Percentiles rank a stretch among this genome's conserved stretches.
phyloP scores from a whole-genome alignment of 2,888 invertebrate genomes.

The Leucoptera coffeella region DNA sequence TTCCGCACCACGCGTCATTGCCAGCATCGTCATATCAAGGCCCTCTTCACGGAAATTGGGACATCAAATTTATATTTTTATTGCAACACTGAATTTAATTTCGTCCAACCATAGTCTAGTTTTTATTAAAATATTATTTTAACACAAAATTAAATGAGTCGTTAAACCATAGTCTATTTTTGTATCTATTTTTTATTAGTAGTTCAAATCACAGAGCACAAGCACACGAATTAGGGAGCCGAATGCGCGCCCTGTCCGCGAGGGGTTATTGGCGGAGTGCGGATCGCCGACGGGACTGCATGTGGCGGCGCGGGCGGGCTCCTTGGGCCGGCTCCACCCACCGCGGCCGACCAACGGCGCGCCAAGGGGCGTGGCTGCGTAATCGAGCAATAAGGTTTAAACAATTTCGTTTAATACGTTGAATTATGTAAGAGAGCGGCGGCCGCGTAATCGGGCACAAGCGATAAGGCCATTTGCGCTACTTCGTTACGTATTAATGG shows the following conservation, averaged over 20 bases:
- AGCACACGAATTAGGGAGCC: no score
- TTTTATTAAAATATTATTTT: no score
- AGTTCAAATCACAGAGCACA: no score
- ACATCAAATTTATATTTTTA: no score
- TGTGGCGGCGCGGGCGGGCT: conserved; percentile 24
- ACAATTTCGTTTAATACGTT: conserved; percentile 57
- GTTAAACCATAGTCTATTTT: not conserved
- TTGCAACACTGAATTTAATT: not conserved
- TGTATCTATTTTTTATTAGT: no score
- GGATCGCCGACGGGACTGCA: no score
- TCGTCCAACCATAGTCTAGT: no score
- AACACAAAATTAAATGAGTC: no score
- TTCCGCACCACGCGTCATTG: conserved; percentile 43
- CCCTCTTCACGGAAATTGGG: no score
- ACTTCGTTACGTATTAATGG: conserved; percentile 55
- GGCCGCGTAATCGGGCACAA: conserved; percentile 52
- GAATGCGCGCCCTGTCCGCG: conserved; percentile 16
- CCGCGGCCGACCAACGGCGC: conserved; percentile 41
- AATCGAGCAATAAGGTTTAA: conserved; percentile 57
- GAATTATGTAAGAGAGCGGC: conserved; percentile 54
- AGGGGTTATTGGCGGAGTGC: no score
- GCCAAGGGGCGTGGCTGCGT: conserved; percentile 44
- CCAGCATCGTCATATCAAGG: conserved; percentile 51
- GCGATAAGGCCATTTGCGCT: conserved; percentile 55
- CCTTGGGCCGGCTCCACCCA: conserved; percentile 20